Evolutionary conservation across 2,888 invertebrate species (phyloP), one percentile per base, ranked within the genome.

Genomic region (Anthophora plumipes): DNA sequence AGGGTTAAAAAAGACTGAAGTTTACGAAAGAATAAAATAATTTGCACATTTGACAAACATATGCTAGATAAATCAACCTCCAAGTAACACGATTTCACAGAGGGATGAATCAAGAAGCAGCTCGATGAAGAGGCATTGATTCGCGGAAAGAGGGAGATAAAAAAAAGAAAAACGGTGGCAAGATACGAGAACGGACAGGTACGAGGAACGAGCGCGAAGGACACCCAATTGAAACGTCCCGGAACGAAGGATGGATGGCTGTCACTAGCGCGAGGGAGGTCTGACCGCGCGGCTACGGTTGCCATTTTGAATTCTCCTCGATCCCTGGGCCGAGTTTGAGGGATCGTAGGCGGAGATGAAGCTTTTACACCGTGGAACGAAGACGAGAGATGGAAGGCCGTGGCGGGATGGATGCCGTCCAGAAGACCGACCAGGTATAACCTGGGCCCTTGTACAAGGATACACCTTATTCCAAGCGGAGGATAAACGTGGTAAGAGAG

Each of bases 321-420:
- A 84, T 84, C 82, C 83, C 77, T 76, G 89, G 87, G 85, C 87
- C 83, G 91, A 90, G 92, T 92, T 92, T 91, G 92, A 92, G 91
- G 92, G 89, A 92, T 92, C 92, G 93, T 93, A 92, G 93, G 92
- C 92, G 92, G 92, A 92, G 92, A 92, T 92, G 92, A 90, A 90
- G 92, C 91, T 90, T 91, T 91, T 91, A 90, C 87, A 90, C 84
- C 80, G 68, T 52, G 83, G 80, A 83, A 86, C 84, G 86, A 68
- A 76, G 79, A 82, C 83, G 84, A 72, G 84, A 87, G 86, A 88
- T 86, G 89, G 89, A 89, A 88, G 84, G 80, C 79, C 83, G 31
- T 31, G 74, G 61, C 76, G 68, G 84, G 85, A 87, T 87, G 87
- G 87, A 85, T 87, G 85, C 86, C 80, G 76, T 81, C 80, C 80